Evolutionary conservation across 2,113 vertebrate species (phyloP).

Genomic region (Pelecanoides urinatrix): DNA sequence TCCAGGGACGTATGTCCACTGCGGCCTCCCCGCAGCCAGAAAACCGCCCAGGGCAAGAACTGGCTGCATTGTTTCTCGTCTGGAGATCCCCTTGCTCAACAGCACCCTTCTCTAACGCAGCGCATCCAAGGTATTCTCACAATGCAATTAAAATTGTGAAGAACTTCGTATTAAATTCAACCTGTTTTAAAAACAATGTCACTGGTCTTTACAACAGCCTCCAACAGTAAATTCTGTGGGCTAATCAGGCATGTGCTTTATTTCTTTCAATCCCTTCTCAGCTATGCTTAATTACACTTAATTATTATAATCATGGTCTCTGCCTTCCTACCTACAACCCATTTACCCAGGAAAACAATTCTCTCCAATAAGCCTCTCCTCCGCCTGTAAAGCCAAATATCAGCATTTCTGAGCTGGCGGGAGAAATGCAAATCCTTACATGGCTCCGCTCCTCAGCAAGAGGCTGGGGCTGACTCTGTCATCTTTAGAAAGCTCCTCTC

Average conservation of each 20-base stretch:
- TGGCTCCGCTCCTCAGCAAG: neutral
- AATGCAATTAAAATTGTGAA: neutral
- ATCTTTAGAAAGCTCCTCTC: neutral
- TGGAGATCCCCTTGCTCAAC: neutral
- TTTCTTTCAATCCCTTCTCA: neutral
- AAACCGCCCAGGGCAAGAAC: neutral
- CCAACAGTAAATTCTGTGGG: neutral
- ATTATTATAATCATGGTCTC: neutral
- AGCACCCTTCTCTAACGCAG: rapidly evolving
- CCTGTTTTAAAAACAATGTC: neutral
- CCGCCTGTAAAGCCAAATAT: neutral
- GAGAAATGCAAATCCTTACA: neutral
- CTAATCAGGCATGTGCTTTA: neutral
- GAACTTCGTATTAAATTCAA: neutral
- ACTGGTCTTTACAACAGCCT: neutral
- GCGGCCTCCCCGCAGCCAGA: neutral
- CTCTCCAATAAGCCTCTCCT: neutral
- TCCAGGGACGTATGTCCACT: rapidly evolving
- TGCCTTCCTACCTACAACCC: neutral
- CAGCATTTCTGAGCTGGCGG: neutral
- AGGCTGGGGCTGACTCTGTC: neutral
- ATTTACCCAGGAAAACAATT: neutral
- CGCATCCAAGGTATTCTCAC: rapidly evolving
- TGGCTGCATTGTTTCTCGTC: rapidly evolving
- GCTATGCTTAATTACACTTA: neutral